Base-by-base conservation (phyloP, 2,113 vertebrate genomes). In the Neogobius melanostomus region DNA sequence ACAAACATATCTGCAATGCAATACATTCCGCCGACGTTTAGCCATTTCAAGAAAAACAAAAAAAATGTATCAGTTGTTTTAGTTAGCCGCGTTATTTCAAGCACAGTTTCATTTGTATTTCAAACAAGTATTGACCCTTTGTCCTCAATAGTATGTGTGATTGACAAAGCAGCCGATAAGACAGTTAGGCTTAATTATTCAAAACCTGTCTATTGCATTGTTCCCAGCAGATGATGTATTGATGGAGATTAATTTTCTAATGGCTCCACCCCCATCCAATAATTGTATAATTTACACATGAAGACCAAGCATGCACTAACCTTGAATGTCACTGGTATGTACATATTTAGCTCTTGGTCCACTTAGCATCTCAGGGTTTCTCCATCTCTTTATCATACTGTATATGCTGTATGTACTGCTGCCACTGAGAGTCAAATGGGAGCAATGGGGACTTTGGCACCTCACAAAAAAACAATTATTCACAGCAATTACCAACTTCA, bases 381-480 rank as follows among this genome's bases (percentile, higher is more conserved):
- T 74, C 68, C 76, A 77, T 81, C 71, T 80, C 76, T 81, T 82
- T 64, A 76, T 80, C 77, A 54, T 50, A 5, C 28, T 5, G 28
- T 36, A 64, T 46, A 59, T 11, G 42, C 11, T 53, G 51, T 16
- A 53, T 42, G 4, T 11, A 4, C 66, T 65, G 79, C 66, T 63
- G 77, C 57, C 63, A 59, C 70, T 48, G 72, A 61, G 46, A 82
- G 82, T 88, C 72, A 75, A 80, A 76, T 70, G 42, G 82, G 88
- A 83, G 87, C 85, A 84, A 82, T 69, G 53, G 67, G 70, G 72
- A 83, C 21, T 45, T 49, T 45, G 71, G 60, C 81, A 87, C 85
- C 76, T 81, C 82, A 81, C 66, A 2, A 42, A 75, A 85, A 86
- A 87, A 57, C 84, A 89, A 88, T 90, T 89, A 85, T 66, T 57